Conservation (phyloP, 2,113 vertebrate species). For the Jaculus jaculus region DNA sequence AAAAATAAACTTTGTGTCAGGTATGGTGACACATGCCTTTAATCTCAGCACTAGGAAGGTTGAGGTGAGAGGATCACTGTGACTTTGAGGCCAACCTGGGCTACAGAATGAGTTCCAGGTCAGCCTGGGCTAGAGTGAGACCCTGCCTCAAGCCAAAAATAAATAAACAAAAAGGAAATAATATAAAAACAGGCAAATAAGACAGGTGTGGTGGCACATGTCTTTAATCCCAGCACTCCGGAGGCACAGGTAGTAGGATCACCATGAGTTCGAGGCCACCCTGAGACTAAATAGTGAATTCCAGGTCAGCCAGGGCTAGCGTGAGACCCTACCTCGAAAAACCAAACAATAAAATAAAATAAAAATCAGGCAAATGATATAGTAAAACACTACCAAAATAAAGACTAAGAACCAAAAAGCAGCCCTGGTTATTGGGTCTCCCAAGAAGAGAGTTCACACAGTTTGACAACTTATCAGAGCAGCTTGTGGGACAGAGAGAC, state of each 20-base stretch:
- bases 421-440: neutral
- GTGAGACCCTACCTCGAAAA: no score
- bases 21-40: neutral
- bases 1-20: neutral
- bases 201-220: no score
- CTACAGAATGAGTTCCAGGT: neutral
- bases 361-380: neutral
- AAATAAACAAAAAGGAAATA: constrained; percentile 4
- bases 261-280: no score
- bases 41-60: neutral
- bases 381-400: neutral
- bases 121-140: neutral
- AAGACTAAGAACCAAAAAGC: neutral
- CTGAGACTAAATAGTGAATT: no score
- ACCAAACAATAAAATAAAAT: no score
- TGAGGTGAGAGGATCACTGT: neutral
- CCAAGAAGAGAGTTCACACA: neutral
- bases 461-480: neutral
- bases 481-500: neutral
- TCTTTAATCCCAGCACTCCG: no score
- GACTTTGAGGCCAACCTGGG: neutral
- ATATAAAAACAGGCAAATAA: no score
- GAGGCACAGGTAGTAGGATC: no score
- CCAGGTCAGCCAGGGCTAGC: no score
- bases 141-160: neutral